Percentiles rank a stretch among this genome's conserved stretches.
phyloP scores from a whole-genome alignment of 2,113 vertebrate genomes.

The Lates calcarifer region DNA sequence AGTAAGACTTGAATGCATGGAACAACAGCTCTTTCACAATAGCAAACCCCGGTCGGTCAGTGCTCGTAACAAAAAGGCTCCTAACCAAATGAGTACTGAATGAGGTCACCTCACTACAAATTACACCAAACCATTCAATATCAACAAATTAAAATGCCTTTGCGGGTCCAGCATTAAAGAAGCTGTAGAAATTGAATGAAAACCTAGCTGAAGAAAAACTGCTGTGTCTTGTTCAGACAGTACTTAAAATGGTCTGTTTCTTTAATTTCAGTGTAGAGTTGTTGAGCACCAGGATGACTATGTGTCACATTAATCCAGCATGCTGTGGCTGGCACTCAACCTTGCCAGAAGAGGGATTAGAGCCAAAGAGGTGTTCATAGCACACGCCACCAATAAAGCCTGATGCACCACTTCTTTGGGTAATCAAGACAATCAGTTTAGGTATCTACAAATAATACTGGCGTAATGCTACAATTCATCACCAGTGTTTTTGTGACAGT shows the following conservation, averaged over 20 bases:
- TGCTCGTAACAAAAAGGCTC: conserved; percentile 51
- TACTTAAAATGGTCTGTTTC: conserved; percentile 29
- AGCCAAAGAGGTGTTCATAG: conserved; percentile 55
- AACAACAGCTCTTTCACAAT: conserved; percentile 69
- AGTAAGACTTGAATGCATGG: conserved; percentile 54
- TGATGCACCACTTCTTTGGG: conserved; percentile 28
- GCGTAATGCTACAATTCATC: conserved; percentile 51
- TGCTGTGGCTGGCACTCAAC: conserved; percentile 42
- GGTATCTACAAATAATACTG: conserved; percentile 38
- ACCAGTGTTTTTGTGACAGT: conserved; percentile 46
- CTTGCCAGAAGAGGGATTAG: conserved; percentile 36
- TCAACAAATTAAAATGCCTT: conserved; percentile 63
- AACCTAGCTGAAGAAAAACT: conserved; percentile 17
- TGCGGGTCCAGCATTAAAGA: conserved; percentile 32
- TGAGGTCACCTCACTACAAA: conserved; percentile 68
- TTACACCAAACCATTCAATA: conserved; percentile 53
- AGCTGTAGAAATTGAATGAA: conserved; percentile 26
- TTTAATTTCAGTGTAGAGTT: conserved; percentile 40
- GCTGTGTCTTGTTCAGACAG: conserved; percentile 7
- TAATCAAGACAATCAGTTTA: conserved; percentile 49
- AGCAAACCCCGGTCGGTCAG: conserved; percentile 48
- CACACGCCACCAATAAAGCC: conserved; percentile 60
- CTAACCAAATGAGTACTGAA: conserved; percentile 43
- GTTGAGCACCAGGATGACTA: conserved; percentile 41
- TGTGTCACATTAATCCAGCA: conserved; percentile 64